Percentiles rank a stretch among this genome's conserved stretches.
Evolutionary conservation across 2,113 vertebrate species (phyloP).

Genomic region (Aldabrachelys gigantea): DNA sequence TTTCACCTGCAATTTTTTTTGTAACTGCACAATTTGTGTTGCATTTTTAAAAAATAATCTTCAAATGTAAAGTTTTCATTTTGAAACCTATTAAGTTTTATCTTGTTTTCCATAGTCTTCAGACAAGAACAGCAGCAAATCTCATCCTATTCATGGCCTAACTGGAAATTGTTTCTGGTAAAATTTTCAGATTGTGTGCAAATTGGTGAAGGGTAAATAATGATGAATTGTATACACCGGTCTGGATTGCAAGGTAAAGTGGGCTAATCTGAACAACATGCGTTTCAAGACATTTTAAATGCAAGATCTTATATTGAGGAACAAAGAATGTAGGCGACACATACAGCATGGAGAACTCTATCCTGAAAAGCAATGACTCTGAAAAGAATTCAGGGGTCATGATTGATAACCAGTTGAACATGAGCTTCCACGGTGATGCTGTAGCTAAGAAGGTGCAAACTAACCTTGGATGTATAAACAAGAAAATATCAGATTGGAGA

Average conservation of each 20-base stretch:
- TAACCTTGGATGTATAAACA: neutral
- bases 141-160: neutral
- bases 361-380: neutral
- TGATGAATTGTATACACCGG: neutral
- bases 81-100: neutral
- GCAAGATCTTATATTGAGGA: neutral
- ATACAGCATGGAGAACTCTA: neutral
- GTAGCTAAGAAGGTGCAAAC: neutral
- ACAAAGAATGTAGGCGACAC: accelerated
- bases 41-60: neutral
- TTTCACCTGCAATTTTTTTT: neutral
- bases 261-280: neutral
- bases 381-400: neutral
- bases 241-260: neutral
- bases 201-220: neutral
- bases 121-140: neutral
- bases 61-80: neutral
- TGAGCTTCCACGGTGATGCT: neutral
- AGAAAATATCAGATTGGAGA: neutral
- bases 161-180: neutral
- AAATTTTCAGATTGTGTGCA: neutral
- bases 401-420: neutral
- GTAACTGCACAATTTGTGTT: neutral
- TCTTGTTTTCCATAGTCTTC: neutral
- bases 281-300: neutral